Conservation (phyloP, 2,113 vertebrate genomes). For the Rhea americana region DNA sequence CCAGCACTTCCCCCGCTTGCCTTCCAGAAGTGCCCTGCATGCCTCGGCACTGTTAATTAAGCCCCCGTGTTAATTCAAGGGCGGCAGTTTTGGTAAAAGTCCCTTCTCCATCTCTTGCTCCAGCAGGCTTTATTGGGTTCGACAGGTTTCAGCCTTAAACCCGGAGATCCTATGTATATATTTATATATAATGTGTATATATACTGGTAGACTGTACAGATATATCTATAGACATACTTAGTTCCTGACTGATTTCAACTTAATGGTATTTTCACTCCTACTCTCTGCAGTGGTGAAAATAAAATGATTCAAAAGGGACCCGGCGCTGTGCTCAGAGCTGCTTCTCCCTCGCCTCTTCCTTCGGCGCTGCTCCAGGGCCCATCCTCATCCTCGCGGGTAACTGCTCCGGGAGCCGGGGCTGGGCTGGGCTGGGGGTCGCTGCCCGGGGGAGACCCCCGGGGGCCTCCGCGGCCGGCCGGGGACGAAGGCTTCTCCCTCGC, state of each 20-base stretch:
- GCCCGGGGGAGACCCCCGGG: accelerated
- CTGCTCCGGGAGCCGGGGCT: accelerated
- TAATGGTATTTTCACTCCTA: conserved; percentile 47
- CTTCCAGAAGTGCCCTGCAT: background rate
- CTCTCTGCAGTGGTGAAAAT: conserved; percentile 54
- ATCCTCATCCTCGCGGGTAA: accelerated
- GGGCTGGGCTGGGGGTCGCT: too few species aligned
- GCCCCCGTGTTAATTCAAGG: background rate
- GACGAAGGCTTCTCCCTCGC: background rate
- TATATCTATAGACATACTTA: conserved; percentile 23
- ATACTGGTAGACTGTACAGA: conserved; percentile 67
- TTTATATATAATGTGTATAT: conserved; percentile 67
- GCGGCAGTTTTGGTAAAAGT: background rate
- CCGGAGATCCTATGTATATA: conserved; percentile 40
- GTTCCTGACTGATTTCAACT: background rate
- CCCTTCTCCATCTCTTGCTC: background rate
- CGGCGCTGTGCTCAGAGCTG: background rate
- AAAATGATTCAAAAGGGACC: conserved; percentile 55
- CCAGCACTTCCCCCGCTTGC: background rate
- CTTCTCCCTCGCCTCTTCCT: background rate
- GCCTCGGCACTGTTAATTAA: background rate
- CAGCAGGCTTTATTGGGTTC: conserved; percentile 2
- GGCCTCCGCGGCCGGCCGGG: accelerated
- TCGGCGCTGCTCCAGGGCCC: background rate
- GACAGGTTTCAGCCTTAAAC: conserved; percentile 29